Evolutionary conservation across 1,140 invertebrate species (phyloP), one percentile per base, ranked within the genome.

Genomic region (Drosophila cardini): DNA sequence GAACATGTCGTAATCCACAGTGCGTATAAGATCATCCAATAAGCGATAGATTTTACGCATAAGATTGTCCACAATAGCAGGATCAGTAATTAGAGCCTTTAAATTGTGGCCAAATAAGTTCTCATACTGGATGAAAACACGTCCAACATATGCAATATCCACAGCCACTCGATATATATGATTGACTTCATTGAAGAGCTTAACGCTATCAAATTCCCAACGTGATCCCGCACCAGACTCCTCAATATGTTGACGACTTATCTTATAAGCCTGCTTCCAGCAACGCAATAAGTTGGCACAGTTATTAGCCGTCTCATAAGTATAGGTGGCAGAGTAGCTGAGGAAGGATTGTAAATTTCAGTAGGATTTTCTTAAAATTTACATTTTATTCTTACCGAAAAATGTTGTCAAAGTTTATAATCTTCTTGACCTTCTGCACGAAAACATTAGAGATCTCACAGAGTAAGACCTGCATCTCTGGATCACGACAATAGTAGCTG

Each of bases 191-290:
- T 95, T 95, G 91, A 98, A 98, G 1, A 98, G 92, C 46, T 94
- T 94, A 8, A 94, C 94, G 70, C 96, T 95, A 82, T 98, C 96
- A 92, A 98, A 98, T 92, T 98, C 97, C 98, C 97, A 98, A 11
- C 97, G 94, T 8, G 94, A 94, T 3, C 96, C 96, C 78, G 96
- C 96, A 0, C 96, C 96, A 0, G 96, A 96, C 2, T 94, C 83
- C 92, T 98, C 97, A 72, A 98, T 98, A 69, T 95, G 95, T 13
- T 95, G 93, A 26, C 97, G 93, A 0, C 95, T 97, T 55, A 95
- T 93, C 72, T 95, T 93, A 84, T 97, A 97, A 0, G 94, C 93
- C 0, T 92, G 83, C 85, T 96, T 96, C 97, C 97, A 98, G 52
- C 93, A 93, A 61, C 94, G 94, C 90, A 98, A 92, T 94, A 98